Conservation (phyloP, 92 coral and sea anemone species). For the Palythoa grandis region DNA sequence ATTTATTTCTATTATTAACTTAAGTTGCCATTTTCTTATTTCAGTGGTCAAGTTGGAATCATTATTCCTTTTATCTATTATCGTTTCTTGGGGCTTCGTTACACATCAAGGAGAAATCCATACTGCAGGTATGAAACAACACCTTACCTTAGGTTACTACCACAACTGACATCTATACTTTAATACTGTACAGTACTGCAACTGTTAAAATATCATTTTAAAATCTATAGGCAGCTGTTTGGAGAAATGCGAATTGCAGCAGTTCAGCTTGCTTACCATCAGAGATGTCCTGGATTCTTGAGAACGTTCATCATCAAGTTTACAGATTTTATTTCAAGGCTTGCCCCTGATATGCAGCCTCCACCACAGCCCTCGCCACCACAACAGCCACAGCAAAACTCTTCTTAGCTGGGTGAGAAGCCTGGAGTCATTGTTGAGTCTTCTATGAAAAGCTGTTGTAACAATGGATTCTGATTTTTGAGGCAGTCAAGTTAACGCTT, state of each 20-base stretch:
- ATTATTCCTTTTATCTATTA: slow-evolving; percentile 93
- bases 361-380: slow-evolving; percentile 52
- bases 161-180: too few species aligned
- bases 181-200: background rate
- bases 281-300: slow-evolving; percentile 80
- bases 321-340: slow-evolving; percentile 77
- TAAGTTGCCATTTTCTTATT: background rate
- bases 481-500: too few species aligned
- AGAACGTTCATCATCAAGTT: slow-evolving; percentile 65
- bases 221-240: slow-evolving; percentile 75
- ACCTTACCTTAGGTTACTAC: background rate
- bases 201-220: background rate
- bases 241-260: slow-evolving; percentile 76
- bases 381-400: slow-evolving; percentile 40
- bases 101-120: slow-evolving; percentile 96
- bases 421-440: background rate
- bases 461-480: too few species aligned
- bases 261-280: slow-evolving; percentile 82
- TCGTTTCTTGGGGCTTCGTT: slow-evolving; percentile 88
- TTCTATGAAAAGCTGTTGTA: background rate
- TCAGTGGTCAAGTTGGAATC: slow-evolving; percentile 96
- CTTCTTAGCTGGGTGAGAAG: background rate
- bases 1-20: too few species aligned
- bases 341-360: slow-evolving; percentile 77
- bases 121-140: slow-evolving; percentile 80